These are phyloP conservation scores for Ammodytes marinus DNA, from an alignment of 2,113 vertebrate species.

Conservation along the genomic window DNA sequence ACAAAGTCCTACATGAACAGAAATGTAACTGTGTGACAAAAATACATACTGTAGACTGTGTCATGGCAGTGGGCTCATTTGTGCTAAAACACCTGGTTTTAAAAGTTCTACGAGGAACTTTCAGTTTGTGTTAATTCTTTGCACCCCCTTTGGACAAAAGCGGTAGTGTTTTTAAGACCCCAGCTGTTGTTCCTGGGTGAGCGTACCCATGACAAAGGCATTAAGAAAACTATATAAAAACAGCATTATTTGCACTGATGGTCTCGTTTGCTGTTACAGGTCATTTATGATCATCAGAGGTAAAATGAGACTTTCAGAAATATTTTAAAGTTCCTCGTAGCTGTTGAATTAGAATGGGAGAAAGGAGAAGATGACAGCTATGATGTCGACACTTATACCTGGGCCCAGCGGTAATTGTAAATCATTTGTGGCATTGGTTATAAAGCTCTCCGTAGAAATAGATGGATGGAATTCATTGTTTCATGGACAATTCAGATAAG, in stretches of 20 bases:
- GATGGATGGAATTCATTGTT: slow-evolving; percentile 40
- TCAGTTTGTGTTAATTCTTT: too few relatives aligned
- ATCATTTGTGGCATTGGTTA: slow-evolving; percentile 47
- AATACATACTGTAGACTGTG: slow-evolving; percentile 17
- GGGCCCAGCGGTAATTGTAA: slow-evolving; percentile 50
- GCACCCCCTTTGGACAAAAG: too few relatives aligned
- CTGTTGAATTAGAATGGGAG: slow-evolving; percentile 24
- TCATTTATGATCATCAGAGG: too few relatives aligned
- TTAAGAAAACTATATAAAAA: too few relatives aligned
- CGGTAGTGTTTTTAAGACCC: too few relatives aligned
- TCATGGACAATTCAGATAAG: slow-evolving; percentile 21
- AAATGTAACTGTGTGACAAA: slow-evolving; percentile 18
- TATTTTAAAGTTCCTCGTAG: not conserved
- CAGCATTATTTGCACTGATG: too few relatives aligned
- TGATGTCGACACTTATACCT: slow-evolving; percentile 35
- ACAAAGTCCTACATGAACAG: slow-evolving; percentile 43
- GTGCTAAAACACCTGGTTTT: slow-evolving; percentile 68
- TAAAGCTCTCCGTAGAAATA: slow-evolving; percentile 27
- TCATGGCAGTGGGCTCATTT: slow-evolving; percentile 69
- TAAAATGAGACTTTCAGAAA: too few relatives aligned
- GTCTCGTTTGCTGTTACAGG: too few relatives aligned
- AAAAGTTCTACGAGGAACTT: too few relatives aligned
- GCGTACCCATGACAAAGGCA: too few relatives aligned
- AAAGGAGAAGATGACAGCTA: slow-evolving; percentile 28
- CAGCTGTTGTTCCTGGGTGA: too few relatives aligned